Conservation (phyloP, 2,113 vertebrate species). For the Vanacampus margaritifer region DNA sequence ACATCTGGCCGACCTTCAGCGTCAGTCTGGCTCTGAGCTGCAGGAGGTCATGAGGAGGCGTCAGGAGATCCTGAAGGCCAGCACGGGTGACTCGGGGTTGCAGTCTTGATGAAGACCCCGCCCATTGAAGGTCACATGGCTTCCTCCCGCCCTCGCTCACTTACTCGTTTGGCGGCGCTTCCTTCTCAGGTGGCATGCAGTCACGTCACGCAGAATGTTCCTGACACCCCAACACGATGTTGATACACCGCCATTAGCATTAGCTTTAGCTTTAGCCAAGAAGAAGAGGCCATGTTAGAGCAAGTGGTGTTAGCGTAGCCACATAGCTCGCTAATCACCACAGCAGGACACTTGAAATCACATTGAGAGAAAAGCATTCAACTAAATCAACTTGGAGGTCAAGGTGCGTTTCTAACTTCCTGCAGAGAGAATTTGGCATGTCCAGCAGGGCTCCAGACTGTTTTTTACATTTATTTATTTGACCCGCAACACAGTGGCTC, state of each 20-base stretch:
- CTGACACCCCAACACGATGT: background rate
- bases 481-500: too few species aligned
- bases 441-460: too few species aligned
- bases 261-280: background rate
- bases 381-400: too few species aligned
- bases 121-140: constrained; percentile 73
- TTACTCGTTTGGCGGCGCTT: constrained; percentile 19
- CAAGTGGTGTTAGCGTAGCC: background rate
- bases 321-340: background rate
- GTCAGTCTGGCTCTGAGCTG: constrained; percentile 84
- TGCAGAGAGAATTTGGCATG: too few species aligned
- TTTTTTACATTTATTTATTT: too few species aligned
- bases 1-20: constrained; percentile 60
- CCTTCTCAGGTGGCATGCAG: constrained; percentile 75
- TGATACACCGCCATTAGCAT: too few species aligned
- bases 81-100: constrained; percentile 89
- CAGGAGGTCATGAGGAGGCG: constrained; percentile 94
- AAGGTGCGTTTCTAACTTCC: too few species aligned
- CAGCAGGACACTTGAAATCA: background rate
- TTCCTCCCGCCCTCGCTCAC: background rate
- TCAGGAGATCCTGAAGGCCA: constrained; percentile 89
- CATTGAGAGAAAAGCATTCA: too few species aligned
- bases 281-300: background rate
- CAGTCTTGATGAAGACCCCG: constrained; percentile 90
- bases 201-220: too few species aligned